A percentile compares a stretch with the other conserved stretches of the same genome.
phyloP scores from a whole-genome alignment of 2,888 invertebrate genomes.

The Leptinotarsa tumamoca region DNA sequence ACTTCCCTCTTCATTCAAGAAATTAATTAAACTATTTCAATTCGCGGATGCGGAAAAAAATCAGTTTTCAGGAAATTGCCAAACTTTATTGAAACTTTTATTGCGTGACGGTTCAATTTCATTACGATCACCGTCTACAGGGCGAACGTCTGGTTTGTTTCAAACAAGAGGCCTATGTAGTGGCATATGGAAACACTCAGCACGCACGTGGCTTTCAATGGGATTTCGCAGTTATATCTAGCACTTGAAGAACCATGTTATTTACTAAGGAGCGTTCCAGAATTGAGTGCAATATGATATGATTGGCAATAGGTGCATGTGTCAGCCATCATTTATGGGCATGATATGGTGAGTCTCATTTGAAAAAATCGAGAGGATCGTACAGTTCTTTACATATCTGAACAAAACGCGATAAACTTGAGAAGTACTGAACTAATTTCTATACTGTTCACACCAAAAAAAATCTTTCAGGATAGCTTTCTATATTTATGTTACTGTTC shows the following conservation, averaged over 20 bases:
- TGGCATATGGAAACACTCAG: slow-evolving; percentile 15
- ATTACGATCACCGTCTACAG: background rate
- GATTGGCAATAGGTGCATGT: background rate
- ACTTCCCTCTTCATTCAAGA: too few relatives aligned
- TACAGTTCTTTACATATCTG: too few relatives aligned
- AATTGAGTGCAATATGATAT: background rate
- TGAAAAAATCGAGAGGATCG: too few relatives aligned
- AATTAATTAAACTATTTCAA: background rate
- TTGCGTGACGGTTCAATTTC: background rate
- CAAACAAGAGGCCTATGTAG: background rate
- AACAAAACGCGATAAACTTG: too few relatives aligned
- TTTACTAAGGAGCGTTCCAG: background rate
- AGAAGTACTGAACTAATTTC: too few relatives aligned
- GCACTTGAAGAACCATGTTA: background rate
- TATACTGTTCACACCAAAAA: too few relatives aligned
- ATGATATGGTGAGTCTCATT: too few relatives aligned
- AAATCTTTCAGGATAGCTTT: too few relatives aligned
- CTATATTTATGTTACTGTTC: too few relatives aligned
- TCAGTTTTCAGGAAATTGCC: background rate
- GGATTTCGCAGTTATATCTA: slow-evolving; percentile 8
- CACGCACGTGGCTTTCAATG: slow-evolving; percentile 17
- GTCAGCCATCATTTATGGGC: too few relatives aligned
- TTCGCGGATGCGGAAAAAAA: background rate
- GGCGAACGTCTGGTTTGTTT: slow-evolving; percentile 3
- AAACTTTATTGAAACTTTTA: slow-evolving; percentile 1